Evolutionary conservation across 2,888 invertebrate genomes (phyloP), one percentile per base, ranked within the genome.

Genomic region (Megalurothrips usitatus): DNA sequence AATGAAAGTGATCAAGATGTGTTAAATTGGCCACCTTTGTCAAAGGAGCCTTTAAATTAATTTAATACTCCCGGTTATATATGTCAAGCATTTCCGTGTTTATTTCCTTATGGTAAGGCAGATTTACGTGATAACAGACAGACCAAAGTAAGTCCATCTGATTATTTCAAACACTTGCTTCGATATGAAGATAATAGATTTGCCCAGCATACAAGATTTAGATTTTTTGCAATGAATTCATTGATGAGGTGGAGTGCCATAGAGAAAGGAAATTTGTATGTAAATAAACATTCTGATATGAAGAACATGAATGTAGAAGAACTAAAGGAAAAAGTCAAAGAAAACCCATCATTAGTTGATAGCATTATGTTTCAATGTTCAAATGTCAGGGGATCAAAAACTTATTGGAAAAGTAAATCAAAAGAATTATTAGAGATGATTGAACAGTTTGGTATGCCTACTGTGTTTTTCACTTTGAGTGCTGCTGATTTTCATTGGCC

Each of bases 401-500:
- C 79, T 48, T 82, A 78, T 48, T 83, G 83, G 83, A 49, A 48
- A 28, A 28, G 52, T 48, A 81, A 81, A 1, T n/a, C 79, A 6
- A 48, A 12, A 10, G 83, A 83, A 28, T 48, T 83, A 4, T 19
- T 81, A 19, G 81, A 82, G 17, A 83, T 83, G 83, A 81, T 83
- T 10, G 43, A 83, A 47, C 81, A 81, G 26, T 17, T 83, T 1
- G 83, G 83, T 4, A 10, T 75, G 4, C 83, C 82, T n/a, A 82
- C 83, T 19, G 34, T 82, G 0, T 83, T 83, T 79, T 81, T 83
- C 79, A 83, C 83, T 19, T 28, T 83, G 23, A 82, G 82, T 52
- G 81, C 82, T 17, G 83, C 83, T 75, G 83, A 83, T 68, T 49
- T 83, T 11, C 81, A 82, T n/a, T 83, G 83, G 83, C 81, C 81